Percentiles rank a stretch among this genome's conserved stretches.
These are phyloP conservation scores for Vicugna pacos DNA, from an alignment of 2,113 vertebrate genomes.

Conservation along the genomic window DNA sequence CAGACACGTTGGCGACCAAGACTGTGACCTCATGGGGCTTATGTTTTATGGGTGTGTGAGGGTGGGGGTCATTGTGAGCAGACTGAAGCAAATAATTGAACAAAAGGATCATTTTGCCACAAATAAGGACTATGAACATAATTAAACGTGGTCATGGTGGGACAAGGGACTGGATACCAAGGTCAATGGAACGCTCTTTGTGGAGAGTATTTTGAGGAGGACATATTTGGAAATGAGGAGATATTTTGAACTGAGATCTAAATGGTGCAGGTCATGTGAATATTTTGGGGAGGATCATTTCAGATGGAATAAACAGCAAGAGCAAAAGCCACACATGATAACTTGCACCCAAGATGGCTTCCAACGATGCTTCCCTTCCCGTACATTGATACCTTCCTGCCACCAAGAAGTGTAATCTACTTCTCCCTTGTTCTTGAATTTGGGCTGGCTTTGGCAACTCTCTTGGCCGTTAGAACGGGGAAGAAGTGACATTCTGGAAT, in stretches of 20 bases:
- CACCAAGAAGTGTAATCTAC: neutral
- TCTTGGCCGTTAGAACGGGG: neutral
- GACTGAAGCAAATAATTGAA: neutral
- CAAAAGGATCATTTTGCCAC: neutral
- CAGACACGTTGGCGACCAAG: neutral
- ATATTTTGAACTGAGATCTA: neutral
- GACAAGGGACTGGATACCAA: neutral
- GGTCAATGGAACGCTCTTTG: neutral
- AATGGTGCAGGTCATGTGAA: neutral
- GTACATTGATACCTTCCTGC: fast-evolving
- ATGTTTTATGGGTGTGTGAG: neutral
- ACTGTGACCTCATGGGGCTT: neutral
- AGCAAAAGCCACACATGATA: neutral
- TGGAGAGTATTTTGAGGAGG: neutral
- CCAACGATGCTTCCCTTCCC: neutral
- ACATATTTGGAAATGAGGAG: neutral
- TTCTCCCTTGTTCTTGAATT: neutral
- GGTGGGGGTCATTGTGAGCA: neutral
- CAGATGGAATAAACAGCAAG: neutral
- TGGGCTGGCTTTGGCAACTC: neutral
- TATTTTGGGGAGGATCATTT: neutral
- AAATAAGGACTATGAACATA: neutral
- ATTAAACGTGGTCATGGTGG: neutral
- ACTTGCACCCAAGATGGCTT: neutral
- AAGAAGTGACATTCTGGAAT: neutral